Evolutionary conservation across 92 coral and sea anemone species (phyloP), one percentile per base, ranked within the genome.

Genomic region (Muricea muricata): DNA sequence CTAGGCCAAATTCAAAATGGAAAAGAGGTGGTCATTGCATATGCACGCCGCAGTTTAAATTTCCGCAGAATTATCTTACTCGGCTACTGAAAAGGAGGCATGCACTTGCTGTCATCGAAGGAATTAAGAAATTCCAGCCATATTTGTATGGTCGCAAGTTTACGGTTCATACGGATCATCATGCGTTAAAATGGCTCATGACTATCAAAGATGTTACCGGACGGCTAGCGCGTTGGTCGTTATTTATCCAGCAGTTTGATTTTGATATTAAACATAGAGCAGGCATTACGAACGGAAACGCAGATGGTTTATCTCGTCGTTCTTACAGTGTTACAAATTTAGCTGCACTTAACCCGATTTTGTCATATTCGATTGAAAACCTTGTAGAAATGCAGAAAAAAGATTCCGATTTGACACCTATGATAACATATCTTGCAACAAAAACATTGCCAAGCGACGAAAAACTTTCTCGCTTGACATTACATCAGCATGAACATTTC

Each of bases 71-170:
- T 37, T 69, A 0, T 81, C 83, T 14, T 90, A 86, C 58, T 81
- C 90, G 3, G 90, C 89, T 4, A 89, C 90, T 0, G 92, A 89
- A 47, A 83, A 86, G 2, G 92, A 89, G 31, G 92, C 87, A n/a
- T n/a, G n/a, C n/a, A 1, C 81, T 85, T 0, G 88, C 87, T 13
- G 87, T 89, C 0, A 60, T 89, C 12, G 78, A 60, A 18, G 87
- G 84, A 0, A 66, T 80, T 0, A 81, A 63, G 4, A 60, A 78
- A 14, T 84, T 89, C 50, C 86, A 84, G 20, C 67, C 88, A 0
- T 88, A 78, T 28, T 23, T 89, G 12, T 68, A 85, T 37, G 87
- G 89, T 0, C 35, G 82, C 2, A 26, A 81, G 30, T 81, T 89
- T 47, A 80, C 66, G 0, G 77, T 85, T 0, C 28, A 18, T 20